These are phyloP conservation scores for Paragorgia papillata DNA, from an alignment of 92 coral and sea anemone species.

Conservation along the genomic window DNA sequence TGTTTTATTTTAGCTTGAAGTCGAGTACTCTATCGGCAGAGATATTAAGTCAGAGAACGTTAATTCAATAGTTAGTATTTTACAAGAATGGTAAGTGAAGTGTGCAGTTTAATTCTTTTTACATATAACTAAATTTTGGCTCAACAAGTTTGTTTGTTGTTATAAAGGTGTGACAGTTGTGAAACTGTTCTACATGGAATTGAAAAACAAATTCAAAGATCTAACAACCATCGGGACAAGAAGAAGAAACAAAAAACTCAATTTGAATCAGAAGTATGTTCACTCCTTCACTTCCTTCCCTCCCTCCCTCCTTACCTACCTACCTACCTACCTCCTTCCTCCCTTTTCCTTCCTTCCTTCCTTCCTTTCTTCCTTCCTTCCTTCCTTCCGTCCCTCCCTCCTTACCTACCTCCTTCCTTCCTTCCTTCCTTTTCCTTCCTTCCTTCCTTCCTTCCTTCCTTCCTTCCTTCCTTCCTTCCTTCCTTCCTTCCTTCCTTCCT, in stretches of 20 bases:
- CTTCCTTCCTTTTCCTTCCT: neutral
- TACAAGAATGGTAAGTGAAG: slow-evolving; percentile 92
- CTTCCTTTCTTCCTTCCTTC: neutral
- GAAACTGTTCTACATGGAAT: slow-evolving; percentile 91
- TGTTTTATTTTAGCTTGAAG: slow-evolving; percentile 64
- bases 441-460: neutral
- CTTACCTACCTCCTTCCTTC: neutral
- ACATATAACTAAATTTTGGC: neutral
- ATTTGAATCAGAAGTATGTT: slow-evolving; percentile 86
- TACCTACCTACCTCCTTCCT: neutral
- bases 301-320: neutral
- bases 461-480: neutral
- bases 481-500: neutral
- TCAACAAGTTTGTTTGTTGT: neutral
- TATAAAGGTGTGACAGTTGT: slow-evolving; percentile 89
- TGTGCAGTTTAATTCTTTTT: neutral
- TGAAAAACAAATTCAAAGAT: slow-evolving; percentile 95
- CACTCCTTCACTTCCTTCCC: neutral
- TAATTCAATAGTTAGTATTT: slow-evolving; percentile 71
- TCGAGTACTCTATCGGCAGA: slow-evolving; percentile 95
- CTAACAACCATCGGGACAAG: slow-evolving; percentile 83
- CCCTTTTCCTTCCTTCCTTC: slow-evolving; percentile 2
- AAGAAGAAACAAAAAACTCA: slow-evolving; percentile 74
- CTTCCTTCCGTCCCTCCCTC: neutral
- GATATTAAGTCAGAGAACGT: slow-evolving; percentile 96